These are phyloP conservation scores for Acanthosepion lycidas DNA, from an alignment of 2,888 invertebrate genomes.

Conservation along the genomic window DNA sequence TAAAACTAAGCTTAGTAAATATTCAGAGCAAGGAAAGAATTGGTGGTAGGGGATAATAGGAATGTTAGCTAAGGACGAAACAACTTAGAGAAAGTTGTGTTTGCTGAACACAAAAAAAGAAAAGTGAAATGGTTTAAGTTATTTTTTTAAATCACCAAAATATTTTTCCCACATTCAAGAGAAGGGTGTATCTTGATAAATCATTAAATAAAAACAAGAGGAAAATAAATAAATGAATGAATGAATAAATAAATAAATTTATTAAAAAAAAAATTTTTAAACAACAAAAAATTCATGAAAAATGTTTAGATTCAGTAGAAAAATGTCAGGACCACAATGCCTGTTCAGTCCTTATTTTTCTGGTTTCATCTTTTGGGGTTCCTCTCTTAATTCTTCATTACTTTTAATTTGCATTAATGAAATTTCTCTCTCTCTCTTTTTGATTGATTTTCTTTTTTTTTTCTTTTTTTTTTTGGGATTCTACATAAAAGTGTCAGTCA, in stretches of 20 bases:
- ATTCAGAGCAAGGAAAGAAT: no score
- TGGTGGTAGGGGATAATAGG: no score
- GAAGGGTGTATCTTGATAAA: neutral
- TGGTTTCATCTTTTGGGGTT: neutral
- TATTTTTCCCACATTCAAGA: neutral
- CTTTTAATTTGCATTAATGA: constrained; percentile 21
- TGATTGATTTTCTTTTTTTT: neutral
- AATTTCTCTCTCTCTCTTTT: neutral
- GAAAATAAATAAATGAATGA: constrained; percentile 25
- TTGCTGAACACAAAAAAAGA: neutral
- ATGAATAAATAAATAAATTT: constrained; percentile 33
- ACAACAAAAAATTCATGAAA: constrained; percentile 33
- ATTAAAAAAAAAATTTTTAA: constrained; percentile 7
- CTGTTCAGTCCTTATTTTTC: constrained; percentile 20
- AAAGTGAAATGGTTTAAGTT: neutral
- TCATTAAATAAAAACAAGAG: constrained; percentile 21
- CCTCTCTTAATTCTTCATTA: neutral
- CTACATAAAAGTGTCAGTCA: constrained; percentile 11
- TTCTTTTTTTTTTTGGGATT: neutral
- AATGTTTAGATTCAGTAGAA: constrained; percentile 33
- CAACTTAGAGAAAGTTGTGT: no score
- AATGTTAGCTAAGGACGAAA: no score
- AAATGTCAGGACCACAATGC: constrained; percentile 24
- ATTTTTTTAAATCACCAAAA: neutral
- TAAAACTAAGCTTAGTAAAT: no score